Evolutionary conservation across 2,113 vertebrate genomes (phyloP).

Genomic region (Uropsilus gracilis): DNA sequence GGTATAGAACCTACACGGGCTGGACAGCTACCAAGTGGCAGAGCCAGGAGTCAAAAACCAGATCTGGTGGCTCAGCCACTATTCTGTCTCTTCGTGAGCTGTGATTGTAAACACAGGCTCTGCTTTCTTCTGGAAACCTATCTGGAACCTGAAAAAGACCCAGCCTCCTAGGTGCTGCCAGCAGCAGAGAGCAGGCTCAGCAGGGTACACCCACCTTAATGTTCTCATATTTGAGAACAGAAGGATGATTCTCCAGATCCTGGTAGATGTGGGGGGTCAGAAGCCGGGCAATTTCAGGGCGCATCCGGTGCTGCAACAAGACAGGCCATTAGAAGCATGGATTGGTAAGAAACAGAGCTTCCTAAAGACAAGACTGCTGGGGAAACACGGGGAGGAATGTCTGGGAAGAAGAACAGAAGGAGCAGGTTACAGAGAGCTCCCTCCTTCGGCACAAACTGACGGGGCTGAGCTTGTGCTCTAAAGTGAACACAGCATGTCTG

Average conservation of each 20-base stretch:
- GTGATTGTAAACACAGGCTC: not conserved
- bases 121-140: not conserved
- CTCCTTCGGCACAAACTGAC: not conserved
- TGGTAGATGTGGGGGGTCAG: constrained; percentile 94
- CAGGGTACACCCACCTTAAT: constrained; percentile 89
- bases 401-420: not conserved
- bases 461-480: not conserved
- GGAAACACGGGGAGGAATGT: not conserved
- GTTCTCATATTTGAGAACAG: constrained; percentile 93
- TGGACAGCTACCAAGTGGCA: not conserved
- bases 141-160: not conserved
- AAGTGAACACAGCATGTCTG: constrained; percentile 8
- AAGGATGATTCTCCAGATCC: constrained; percentile 93
- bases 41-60: not conserved
- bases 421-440: not conserved
- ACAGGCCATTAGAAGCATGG: constrained; percentile 1
- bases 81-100: not conserved
- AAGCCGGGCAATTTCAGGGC: constrained; percentile 94
- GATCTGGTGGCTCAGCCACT: not conserved
- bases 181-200: not conserved
- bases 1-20: not conserved
- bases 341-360: not conserved
- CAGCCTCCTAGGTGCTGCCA: not conserved
- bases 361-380: not conserved
- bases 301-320: constrained; percentile 94